Evolutionary conservation across 2,113 vertebrate species (phyloP).

Genomic region (Callocephalon fimbriatum): DNA sequence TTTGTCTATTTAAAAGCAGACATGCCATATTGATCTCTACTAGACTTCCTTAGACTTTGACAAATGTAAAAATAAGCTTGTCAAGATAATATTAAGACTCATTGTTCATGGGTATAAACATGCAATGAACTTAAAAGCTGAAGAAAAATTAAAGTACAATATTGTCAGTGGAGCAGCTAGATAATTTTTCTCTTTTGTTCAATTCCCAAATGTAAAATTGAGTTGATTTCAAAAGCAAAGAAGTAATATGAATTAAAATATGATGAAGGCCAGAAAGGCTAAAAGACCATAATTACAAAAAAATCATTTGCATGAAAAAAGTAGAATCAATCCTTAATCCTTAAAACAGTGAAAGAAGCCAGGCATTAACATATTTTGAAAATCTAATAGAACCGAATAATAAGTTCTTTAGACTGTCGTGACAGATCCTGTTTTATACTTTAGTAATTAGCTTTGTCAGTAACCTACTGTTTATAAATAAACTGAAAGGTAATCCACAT

Average conservation of each 20-base stretch:
- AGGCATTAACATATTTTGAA: not conserved
- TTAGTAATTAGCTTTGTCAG: not conserved
- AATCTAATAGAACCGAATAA: not conserved
- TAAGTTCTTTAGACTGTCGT: not conserved
- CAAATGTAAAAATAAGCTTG: constrained; percentile 5
- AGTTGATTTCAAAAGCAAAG: not conserved
- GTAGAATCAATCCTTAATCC: not conserved
- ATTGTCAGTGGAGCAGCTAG: not conserved
- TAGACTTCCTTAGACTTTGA: not conserved
- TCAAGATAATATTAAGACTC: constrained; percentile 33
- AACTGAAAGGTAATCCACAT: not conserved
- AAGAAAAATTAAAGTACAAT: not conserved
- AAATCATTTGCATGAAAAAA: not conserved
- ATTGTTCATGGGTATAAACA: not conserved
- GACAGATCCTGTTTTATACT: not conserved
- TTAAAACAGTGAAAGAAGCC: not conserved
- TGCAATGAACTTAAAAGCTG: not conserved
- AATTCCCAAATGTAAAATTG: not conserved
- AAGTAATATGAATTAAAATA: not conserved
- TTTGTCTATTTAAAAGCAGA: constrained; percentile 40
- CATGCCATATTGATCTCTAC: not conserved
- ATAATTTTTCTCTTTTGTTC: constrained; percentile 6
- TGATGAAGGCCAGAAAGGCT: not conserved
- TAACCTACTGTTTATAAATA: not conserved
- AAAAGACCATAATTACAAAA: not conserved